These are phyloP conservation scores for Patella vulgata DNA, from an alignment of 1,140 invertebrate species.

Conservation along the genomic window DNA sequence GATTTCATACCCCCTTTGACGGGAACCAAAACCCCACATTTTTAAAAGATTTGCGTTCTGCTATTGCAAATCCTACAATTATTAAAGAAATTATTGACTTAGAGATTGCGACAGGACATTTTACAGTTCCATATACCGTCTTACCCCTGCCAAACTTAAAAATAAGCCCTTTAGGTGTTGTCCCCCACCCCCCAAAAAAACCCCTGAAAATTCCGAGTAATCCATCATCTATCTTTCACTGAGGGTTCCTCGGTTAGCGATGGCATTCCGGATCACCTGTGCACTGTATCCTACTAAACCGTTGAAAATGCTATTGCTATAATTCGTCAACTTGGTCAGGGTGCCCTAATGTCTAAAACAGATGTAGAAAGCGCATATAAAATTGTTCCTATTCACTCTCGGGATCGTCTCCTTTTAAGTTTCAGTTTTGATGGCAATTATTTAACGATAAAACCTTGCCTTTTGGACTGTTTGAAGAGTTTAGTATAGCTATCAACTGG, in stretches of 20 bases:
- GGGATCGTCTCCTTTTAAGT: conserved; percentile 22
- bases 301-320: conserved; percentile 22
- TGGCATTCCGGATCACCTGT: conserved; percentile 14
- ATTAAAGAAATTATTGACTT: too few relatives aligned
- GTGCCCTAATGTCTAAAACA: conserved; percentile 15
- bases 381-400: conserved; percentile 22
- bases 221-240: conserved; percentile 19
- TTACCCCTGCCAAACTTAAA: conserved; percentile 11
- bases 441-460: conserved; percentile 26
- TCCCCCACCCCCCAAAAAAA: conserved; percentile 18
- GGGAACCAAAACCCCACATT: too few relatives aligned
- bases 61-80: too few relatives aligned
- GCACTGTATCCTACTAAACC: conserved; percentile 14
- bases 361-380: conserved; percentile 26
- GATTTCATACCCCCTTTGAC: too few relatives aligned
- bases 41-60: too few relatives aligned
- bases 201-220: conserved; percentile 8
- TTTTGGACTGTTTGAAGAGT: conserved; percentile 25
- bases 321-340: conserved; percentile 10
- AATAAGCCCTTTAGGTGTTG: conserved; percentile 9
- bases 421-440: conserved; percentile 13
- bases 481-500: conserved; percentile 22
- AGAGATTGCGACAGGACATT: neutral
- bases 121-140: conserved; percentile 10
- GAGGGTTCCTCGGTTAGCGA: conserved; percentile 16